A percentile compares a stretch with the other conserved stretches of the same genome.
Evolutionary conservation across 1,140 invertebrate species (phyloP).

Genomic region (Platyura marginata): DNA sequence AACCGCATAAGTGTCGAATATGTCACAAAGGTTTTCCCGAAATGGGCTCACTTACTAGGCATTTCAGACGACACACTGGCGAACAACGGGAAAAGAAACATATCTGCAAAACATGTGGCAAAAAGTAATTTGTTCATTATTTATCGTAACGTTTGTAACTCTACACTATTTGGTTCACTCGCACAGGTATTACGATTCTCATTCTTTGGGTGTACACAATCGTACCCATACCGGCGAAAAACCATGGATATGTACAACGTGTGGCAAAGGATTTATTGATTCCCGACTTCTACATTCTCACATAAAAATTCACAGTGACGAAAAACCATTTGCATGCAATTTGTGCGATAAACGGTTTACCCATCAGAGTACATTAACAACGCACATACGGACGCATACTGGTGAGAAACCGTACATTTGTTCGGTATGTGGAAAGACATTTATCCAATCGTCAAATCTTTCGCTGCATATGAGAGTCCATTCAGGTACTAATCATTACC

Average conservation of each 20-base stretch:
- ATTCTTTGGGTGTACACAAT: conserved; percentile 36
- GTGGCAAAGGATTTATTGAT: conserved; percentile 19
- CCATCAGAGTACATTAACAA: conserved; percentile 38
- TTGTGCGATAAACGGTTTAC: conserved; percentile 34
- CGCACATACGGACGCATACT: conserved; percentile 40
- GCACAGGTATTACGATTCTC: conserved; percentile 40
- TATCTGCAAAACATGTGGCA: conserved; percentile 17
- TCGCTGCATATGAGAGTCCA: conserved; percentile 60
- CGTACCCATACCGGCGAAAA: conserved; percentile 47
- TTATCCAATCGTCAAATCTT: conserved; percentile 59
- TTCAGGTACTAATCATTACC: conserved; percentile 16
- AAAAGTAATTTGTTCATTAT: too few species aligned
- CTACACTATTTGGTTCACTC: too few species aligned
- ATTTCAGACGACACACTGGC: conserved; percentile 20
- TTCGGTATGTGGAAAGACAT: conserved; percentile 35
- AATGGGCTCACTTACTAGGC: conserved; percentile 15
- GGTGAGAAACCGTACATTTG: conserved; percentile 45
- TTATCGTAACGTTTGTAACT: too few species aligned
- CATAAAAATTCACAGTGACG: conserved; percentile 30
- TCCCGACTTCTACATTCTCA: conserved; percentile 27
- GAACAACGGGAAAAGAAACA: conserved; percentile 18
- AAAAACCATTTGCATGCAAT: conserved; percentile 34
- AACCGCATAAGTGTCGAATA: conserved; percentile 16
- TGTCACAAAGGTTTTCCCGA: conserved; percentile 19
- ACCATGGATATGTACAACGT: conserved; percentile 33